Evolutionary conservation across 1,140 invertebrate species (phyloP).

Genomic region (Wiebesia pumilae): DNA sequence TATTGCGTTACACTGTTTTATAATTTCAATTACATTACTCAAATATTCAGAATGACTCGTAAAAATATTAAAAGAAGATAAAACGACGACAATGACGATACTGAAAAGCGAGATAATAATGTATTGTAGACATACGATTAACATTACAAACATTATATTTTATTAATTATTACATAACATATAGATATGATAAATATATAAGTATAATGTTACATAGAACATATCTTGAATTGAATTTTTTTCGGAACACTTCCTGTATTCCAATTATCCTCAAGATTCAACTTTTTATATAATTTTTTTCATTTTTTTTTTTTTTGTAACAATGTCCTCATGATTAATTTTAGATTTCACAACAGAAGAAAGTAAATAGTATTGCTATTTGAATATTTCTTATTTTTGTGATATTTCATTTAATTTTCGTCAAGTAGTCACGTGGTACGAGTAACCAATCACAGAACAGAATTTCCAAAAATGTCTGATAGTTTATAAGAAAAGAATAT

Average conservation of each 20-base stretch:
- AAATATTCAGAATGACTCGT: background rate
- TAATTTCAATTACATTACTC: conserved; percentile 7
- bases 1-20: conserved; percentile 2
- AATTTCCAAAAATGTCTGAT: conserved; percentile 9
- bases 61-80: conserved; percentile 43
- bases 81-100: conserved; percentile 67
- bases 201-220: conserved; percentile 73
- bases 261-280: background rate
- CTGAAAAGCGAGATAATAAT: conserved; percentile 67
- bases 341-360: background rate
- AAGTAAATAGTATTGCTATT: no score
- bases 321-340: background rate
- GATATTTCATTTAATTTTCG: background rate
- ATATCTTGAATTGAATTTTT: conserved; percentile 68
- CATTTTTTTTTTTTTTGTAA: background rate
- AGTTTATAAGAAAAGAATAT: background rate
- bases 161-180: conserved; percentile 70
- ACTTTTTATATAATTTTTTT: background rate
- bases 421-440: background rate
- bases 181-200: conserved; percentile 67
- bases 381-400: background rate
- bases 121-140: conserved; percentile 69
- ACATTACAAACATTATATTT: conserved; percentile 72
- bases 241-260: conserved; percentile 43
- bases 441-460: background rate